Evolutionary conservation across 2,797 vertebrate genomes (phyloP).

Genomic region (Lacerta viridis): DNA sequence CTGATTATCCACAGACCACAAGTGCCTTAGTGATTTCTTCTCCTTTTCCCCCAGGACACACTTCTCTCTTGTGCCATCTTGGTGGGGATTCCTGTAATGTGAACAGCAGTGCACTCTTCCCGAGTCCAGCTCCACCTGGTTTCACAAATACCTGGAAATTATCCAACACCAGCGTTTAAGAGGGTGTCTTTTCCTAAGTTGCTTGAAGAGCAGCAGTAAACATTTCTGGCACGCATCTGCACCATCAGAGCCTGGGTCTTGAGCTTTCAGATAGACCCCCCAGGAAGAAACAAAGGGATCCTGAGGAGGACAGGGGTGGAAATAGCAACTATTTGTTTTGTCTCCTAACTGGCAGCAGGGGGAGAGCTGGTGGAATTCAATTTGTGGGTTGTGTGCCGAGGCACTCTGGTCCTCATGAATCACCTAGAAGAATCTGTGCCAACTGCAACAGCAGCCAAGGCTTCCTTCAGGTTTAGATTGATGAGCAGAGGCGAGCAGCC

Average conservation of each 20-base stretch:
- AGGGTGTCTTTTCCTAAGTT: neutral
- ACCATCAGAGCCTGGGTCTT: neutral
- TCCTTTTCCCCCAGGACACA: too few relatives aligned
- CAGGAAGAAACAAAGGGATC: constrained; percentile 9
- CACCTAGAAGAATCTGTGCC: neutral
- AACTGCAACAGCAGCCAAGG: neutral
- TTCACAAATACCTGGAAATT: neutral
- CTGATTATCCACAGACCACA: too few relatives aligned
- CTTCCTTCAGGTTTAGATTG: constrained; percentile 10
- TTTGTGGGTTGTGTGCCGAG: constrained; percentile 40
- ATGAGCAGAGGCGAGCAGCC: neutral
- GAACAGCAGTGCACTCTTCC: neutral
- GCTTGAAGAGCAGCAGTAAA: neutral
- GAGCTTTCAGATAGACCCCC: neutral
- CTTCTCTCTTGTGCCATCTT: neutral
- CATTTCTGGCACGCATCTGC: neutral
- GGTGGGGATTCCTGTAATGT: too few relatives aligned
- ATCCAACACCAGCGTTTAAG: neutral
- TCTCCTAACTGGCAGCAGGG: constrained; percentile 30
- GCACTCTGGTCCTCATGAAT: neutral
- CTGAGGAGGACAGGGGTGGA: neutral
- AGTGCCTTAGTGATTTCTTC: too few relatives aligned
- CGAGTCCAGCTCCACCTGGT: neutral
- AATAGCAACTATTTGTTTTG: constrained; percentile 18
- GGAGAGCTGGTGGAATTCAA: constrained; percentile 43